Base-by-base conservation (phyloP, 2,113 vertebrate species). In the Gopherus flavomarginatus region DNA sequence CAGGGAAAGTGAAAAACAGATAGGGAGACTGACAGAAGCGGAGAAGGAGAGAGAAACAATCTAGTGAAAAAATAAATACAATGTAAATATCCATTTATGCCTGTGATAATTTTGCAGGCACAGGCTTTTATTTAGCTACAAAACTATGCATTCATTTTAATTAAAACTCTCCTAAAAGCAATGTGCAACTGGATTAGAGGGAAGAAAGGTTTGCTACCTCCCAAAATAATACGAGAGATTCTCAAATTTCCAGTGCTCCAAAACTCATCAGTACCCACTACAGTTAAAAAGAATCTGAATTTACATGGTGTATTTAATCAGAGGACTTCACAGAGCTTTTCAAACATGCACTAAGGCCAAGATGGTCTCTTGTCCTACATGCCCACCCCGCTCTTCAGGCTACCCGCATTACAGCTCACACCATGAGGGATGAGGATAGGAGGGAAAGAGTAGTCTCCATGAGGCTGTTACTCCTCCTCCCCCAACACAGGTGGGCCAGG, bases 301-400 rank as follows among this genome's bases (percentile, higher is more conserved):
- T 90, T 80, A 6, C 17, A 50, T 2, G 72, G 75, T 5, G 49
- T 0, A 0, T 21, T 3, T 75, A 78, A 16, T 13, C 11, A 13
- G 24, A 38, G 81, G 35, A 9, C 52, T 56, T 87, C 27, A 65
- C 49, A 90, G 31, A 2, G 79, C 7, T 54, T 80, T 77, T 31
- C 22, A 91, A 95, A 85, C 11, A 21, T 31, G 8, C 1, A 86
- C 81, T 52, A 2, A 72, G 4, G 2, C 3, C 24, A 87, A 93
- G 42, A 47, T 2, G 80, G 82, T 31, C 0, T 0, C 31, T 5
- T 75, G 4, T 2, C 35, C 10, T 78, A 1, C 49, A 80, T n/a
- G 4, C 81, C 83, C 4, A 50, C 3, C 29, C 1, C 10, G 5
- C 57, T 59, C 12, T 31, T 31, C 27, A 59, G 57, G 26, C 57